phyloP scores from a whole-genome alignment of 2,888 invertebrate genomes.

The Sericinus montela region DNA sequence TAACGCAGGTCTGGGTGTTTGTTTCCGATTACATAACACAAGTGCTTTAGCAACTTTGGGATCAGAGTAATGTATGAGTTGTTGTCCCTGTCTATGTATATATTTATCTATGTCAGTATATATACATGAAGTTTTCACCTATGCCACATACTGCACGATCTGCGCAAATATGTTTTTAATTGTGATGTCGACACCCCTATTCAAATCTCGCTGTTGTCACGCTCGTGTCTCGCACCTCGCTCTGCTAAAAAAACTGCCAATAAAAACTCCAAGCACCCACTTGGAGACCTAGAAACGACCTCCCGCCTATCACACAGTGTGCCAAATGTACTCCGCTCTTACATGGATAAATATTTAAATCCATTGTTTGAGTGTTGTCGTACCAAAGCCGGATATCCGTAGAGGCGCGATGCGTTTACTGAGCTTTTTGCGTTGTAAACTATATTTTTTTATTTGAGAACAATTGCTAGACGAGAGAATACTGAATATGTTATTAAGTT shows the following conservation, averaged over 20 bases:
- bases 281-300: constrained; percentile 2
- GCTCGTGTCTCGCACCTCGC: neutral
- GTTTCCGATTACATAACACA: too few relatives aligned
- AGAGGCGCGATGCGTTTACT: neutral
- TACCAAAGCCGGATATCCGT: constrained; percentile 7
- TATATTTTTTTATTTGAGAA: neutral
- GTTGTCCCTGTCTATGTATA: too few relatives aligned
- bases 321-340: constrained; percentile 8
- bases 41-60: too few relatives aligned
- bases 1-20: too few relatives aligned
- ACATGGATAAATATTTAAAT: constrained; percentile 13
- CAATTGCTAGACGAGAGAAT: too few relatives aligned
- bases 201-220: neutral
- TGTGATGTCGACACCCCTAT: neutral
- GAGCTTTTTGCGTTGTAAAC: neutral
- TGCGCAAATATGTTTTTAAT: too few relatives aligned
- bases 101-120: too few relatives aligned
- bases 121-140: too few relatives aligned
- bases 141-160: too few relatives aligned
- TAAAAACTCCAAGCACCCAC: constrained; percentile 1
- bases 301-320: neutral
- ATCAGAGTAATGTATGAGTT: too few relatives aligned
- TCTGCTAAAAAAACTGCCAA: constrained; percentile 7
- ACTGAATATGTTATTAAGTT: too few relatives aligned
- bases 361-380: constrained; percentile 7